Evolutionary conservation across 53 echinoderm and acorn worm species (phyloP).

Genomic region (Henricia sp.): DNA sequence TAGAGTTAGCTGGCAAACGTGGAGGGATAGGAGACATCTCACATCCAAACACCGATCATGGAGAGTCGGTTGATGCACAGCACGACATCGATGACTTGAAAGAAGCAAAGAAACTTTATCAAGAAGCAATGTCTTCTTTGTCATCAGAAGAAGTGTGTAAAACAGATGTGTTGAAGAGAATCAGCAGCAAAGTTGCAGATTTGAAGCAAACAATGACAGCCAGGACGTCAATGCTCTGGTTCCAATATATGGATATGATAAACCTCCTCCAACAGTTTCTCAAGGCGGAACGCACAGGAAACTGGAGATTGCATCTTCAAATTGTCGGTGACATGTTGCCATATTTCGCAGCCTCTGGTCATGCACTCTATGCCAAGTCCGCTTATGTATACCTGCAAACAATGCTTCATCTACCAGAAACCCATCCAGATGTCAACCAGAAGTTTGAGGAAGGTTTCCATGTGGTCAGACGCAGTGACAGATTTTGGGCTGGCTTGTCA

Average conservation of each 20-base stretch:
- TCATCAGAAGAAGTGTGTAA: slow-evolving; percentile 52
- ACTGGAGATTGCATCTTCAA: slow-evolving; percentile 50
- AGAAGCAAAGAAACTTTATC: too few relatives aligned
- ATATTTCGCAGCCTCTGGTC: slow-evolving; percentile 76
- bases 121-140: too few relatives aligned
- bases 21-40: too few relatives aligned
- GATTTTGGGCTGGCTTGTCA: slow-evolving; percentile 67
- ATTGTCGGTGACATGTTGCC: slow-evolving; percentile 61
- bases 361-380: slow-evolving; percentile 69
- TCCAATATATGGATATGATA: slow-evolving; percentile 58
- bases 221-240: slow-evolving; percentile 65
- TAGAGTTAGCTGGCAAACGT: too few relatives aligned
- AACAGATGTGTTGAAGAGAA: slow-evolving; percentile 19
- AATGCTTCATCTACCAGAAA: slow-evolving; percentile 8
- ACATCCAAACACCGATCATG: too few relatives aligned
- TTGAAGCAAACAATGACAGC: too few relatives aligned
- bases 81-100: too few relatives aligned
- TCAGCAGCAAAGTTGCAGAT: slow-evolving; percentile 52
- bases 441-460: slow-evolving; percentile 54
- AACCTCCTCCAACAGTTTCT: slow-evolving; percentile 68
- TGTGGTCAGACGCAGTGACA: slow-evolving; percentile 66
- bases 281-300: slow-evolving; percentile 47
- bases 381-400: slow-evolving; percentile 57
- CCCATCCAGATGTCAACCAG: slow-evolving; percentile 45
- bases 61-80: too few relatives aligned